Evolutionary conservation across 2,888 invertebrate species (phyloP).

Genomic region (Noctua comes): DNA sequence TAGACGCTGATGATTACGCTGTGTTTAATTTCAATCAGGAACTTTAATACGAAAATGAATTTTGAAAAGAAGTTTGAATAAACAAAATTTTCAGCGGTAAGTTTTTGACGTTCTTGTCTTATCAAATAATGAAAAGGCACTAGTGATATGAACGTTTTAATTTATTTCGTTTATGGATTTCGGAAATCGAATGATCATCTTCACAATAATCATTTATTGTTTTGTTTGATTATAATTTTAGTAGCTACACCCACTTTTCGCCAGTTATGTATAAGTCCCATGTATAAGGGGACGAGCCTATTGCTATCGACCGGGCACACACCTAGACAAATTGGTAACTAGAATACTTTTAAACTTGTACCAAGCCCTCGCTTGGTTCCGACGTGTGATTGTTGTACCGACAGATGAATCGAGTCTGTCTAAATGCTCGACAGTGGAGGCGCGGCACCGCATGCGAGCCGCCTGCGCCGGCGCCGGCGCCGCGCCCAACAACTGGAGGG

Average conservation of each 20-base stretch:
- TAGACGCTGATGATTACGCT: neutral
- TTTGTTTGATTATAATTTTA: neutral
- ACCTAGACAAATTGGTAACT: neutral
- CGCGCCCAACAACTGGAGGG: slow-evolving; percentile 76
- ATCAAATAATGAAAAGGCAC: neutral
- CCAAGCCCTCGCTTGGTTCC: slow-evolving; percentile 51
- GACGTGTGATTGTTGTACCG: slow-evolving; percentile 62
- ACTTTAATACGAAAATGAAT: neutral
- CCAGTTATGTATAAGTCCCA: too few species aligned
- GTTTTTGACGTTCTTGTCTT: neutral
- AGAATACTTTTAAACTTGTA: slow-evolving; percentile 1
- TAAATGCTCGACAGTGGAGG: slow-evolving; percentile 92
- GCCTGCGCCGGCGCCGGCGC: slow-evolving; percentile 73
- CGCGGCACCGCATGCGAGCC: slow-evolving; percentile 89
- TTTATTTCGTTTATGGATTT: neutral
- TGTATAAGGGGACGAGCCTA: too few species aligned
- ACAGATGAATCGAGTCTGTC: slow-evolving; percentile 92
- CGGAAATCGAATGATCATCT: neutral
- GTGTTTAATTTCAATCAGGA: slow-evolving; percentile 1
- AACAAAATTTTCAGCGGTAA: slow-evolving; percentile 5
- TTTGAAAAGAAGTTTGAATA: slow-evolving; percentile 7
- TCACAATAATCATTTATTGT: neutral
- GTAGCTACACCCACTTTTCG: neutral
- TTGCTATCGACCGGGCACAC: too few species aligned
- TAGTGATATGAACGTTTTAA: neutral